phyloP scores from a whole-genome alignment of 1,140 invertebrate genomes.

The Polypedilum pembai region DNA sequence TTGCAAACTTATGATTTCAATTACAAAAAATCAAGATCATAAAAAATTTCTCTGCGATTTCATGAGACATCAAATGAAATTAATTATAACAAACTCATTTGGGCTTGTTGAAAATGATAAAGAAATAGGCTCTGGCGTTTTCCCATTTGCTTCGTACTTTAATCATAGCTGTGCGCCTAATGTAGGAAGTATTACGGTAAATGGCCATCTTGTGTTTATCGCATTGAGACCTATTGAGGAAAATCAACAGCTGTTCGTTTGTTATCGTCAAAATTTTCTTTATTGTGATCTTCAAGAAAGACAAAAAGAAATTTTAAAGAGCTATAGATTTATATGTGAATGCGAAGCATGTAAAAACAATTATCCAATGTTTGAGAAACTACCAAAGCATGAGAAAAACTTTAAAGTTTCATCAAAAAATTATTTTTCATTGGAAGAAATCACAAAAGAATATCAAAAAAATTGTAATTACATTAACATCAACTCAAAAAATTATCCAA shows the following conservation, averaged over 20 bases:
- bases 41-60: not conserved
- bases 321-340: not conserved
- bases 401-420: not conserved
- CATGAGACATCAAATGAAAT: not conserved
- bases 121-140: not conserved
- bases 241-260: conserved; percentile 7
- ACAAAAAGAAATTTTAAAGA: not conserved
- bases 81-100: conserved; percentile 22
- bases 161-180: conserved; percentile 21
- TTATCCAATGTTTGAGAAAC: not conserved
- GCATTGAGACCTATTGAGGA: not conserved
- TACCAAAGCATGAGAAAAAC: not conserved
- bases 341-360: conserved; percentile 1
- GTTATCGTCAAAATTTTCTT: not conserved
- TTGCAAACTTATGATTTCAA: not conserved
- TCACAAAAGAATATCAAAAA: not conserved
- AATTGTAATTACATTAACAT: not conserved
- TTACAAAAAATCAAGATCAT: not conserved
- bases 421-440: not conserved
- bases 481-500: not conserved
- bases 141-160: conserved; percentile 16
- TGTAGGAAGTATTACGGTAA: not conserved
- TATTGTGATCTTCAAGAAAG: not conserved
- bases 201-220: not conserved
- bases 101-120: not conserved